A percentile compares a stretch with the other conserved stretches of the same genome.
Conservation (phyloP, 2,888 invertebrate species). For the Phyllotreta striolata region DNA sequence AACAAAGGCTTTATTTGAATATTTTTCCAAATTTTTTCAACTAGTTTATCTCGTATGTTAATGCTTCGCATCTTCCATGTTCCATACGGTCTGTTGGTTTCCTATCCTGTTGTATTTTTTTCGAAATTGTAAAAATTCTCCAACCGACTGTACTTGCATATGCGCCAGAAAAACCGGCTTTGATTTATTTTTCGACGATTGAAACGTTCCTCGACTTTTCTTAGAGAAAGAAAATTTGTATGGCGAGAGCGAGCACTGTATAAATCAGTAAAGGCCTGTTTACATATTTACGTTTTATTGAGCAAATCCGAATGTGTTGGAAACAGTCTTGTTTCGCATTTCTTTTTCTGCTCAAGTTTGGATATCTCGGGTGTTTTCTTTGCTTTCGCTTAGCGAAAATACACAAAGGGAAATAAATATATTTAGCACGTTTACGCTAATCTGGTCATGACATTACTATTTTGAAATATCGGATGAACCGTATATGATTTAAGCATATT, state of each 20-base stretch:
- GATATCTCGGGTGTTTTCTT: slow-evolving; percentile 1
- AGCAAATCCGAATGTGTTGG: slow-evolving; percentile 19
- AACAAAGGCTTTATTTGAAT: too few species aligned
- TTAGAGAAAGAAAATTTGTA: slow-evolving; percentile 18
- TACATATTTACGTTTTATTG: slow-evolving; percentile 23
- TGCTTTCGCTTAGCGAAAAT: not conserved
- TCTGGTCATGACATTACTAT: too few species aligned
- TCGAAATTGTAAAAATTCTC: too few species aligned
- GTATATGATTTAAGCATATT: too few species aligned
- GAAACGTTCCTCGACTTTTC: slow-evolving; percentile 19
- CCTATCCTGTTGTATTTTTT: too few species aligned
- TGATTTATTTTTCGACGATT: slow-evolving; percentile 20
- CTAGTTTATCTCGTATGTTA: too few species aligned
- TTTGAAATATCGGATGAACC: too few species aligned
- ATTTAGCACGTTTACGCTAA: too few species aligned
- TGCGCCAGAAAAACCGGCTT: slow-evolving; percentile 25
- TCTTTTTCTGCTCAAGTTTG: slow-evolving; percentile 6
- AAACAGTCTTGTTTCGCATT: slow-evolving; percentile 1
- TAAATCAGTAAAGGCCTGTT: slow-evolving; percentile 18
- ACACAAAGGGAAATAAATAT: too few species aligned
- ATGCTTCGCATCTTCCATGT: too few species aligned
- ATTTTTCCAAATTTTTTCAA: too few species aligned
- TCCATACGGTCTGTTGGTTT: too few species aligned
- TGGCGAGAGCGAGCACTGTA: slow-evolving; percentile 14
- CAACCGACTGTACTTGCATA: slow-evolving; percentile 7